phyloP scores from a whole-genome alignment of 2,888 invertebrate species.

The Cantharis lateralis region DNA sequence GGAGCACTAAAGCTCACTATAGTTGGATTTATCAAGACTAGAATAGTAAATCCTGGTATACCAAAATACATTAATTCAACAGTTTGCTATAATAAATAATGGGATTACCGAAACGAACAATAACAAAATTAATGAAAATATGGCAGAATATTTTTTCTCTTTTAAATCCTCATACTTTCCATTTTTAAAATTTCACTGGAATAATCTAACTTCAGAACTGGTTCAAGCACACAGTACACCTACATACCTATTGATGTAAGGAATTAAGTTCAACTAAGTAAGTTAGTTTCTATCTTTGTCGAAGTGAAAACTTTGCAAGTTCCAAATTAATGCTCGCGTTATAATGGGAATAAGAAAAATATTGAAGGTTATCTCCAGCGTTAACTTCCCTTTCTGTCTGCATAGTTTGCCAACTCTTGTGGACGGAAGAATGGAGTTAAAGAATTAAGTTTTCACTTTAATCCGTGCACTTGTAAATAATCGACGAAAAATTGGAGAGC shows the following conservation, averaged over 20 bases:
- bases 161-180: not conserved
- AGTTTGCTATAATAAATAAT: not conserved
- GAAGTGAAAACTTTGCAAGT: not conserved
- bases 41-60: not conserved
- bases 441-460: not conserved
- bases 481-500: not conserved
- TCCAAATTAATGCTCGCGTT: not conserved
- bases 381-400: not conserved
- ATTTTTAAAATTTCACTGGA: not conserved
- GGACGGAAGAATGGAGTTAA: not conserved
- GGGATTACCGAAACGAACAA: not conserved
- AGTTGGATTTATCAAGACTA: not conserved
- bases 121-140: not conserved
- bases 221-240: not conserved
- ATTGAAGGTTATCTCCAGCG: not conserved
- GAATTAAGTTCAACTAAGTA: not conserved
- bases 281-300: not conserved
- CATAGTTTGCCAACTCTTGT: not conserved
- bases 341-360: not conserved
- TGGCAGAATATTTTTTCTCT: not conserved
- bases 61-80: slow-evolving; percentile 1
- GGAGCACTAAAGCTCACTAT: not conserved
- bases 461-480: not conserved
- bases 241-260: not conserved
- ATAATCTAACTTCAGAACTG: not conserved